Percentiles rank a stretch among this genome's conserved stretches.
These are phyloP conservation scores for Malacoraja senta DNA, from an alignment of 2,797 vertebrate genomes.

Conservation along the genomic window DNA sequence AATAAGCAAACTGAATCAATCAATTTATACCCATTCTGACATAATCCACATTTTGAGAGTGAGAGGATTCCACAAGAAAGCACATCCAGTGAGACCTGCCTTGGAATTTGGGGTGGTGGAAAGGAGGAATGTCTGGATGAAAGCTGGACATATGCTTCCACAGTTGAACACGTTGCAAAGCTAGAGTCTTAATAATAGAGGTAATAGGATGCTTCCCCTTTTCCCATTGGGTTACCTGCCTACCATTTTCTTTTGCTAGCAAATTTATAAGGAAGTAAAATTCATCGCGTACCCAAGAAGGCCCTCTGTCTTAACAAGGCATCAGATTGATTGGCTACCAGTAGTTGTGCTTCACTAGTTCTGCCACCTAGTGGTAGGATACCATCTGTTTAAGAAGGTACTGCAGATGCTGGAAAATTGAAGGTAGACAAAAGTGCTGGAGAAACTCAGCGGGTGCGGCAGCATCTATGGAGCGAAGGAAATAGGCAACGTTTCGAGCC, in stretches of 20 bases:
- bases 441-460: too few species aligned
- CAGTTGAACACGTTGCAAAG: background rate
- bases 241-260: background rate
- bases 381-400: background rate
- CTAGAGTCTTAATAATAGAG: background rate
- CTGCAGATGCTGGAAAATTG: too few species aligned
- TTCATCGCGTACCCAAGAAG: too few species aligned
- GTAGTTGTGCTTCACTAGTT: background rate
- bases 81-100: background rate
- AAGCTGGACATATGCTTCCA: background rate
- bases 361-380: background rate
- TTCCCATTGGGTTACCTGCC: background rate
- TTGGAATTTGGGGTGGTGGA: background rate
- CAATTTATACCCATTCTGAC: background rate
- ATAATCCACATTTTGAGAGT: background rate
- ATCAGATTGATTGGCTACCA: background rate
- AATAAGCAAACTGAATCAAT: background rate
- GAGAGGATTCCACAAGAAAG: background rate
- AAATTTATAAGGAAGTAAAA: background rate
- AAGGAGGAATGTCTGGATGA: background rate
- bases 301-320: background rate
- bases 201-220: background rate
- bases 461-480: too few species aligned
- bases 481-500: too few species aligned
- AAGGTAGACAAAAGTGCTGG: too few species aligned